Evolutionary conservation across 2,797 vertebrate genomes (phyloP).

Genomic region (Prunella strophiata): DNA sequence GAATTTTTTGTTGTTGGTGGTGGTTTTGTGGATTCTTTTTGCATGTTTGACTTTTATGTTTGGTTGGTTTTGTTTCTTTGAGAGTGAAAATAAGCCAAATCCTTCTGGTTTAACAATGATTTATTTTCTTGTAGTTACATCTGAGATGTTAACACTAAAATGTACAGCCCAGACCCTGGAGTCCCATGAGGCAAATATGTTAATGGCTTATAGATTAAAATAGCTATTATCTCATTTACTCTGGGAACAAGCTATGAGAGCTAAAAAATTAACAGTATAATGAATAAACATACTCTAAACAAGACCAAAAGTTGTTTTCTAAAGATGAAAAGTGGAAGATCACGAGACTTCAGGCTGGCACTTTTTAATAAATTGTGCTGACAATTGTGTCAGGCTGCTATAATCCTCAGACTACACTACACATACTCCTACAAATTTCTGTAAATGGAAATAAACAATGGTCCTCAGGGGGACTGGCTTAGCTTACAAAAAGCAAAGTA

Average conservation of each 20-base stretch:
- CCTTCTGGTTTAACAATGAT: background rate
- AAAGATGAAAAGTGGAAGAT: background rate
- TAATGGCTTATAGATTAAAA: constrained; percentile 16
- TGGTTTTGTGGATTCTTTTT: background rate
- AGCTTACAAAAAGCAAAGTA: background rate
- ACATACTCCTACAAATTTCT: background rate
- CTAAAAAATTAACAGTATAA: background rate
- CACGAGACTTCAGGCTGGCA: background rate
- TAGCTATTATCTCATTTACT: constrained; percentile 17
- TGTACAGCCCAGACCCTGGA: background rate
- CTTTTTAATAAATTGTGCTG: background rate
- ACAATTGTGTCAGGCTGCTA: background rate
- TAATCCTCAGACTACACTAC: background rate
- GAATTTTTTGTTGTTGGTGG: background rate
- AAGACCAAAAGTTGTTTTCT: background rate
- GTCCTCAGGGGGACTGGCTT: background rate
- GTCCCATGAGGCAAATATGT: constrained; percentile 12
- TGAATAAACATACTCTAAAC: background rate
- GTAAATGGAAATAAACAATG: background rate
- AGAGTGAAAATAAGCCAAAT: background rate
- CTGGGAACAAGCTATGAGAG: background rate
- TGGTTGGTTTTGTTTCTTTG: background rate
- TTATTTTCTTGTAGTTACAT: background rate
- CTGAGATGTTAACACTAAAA: background rate
- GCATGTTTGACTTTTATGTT: background rate